Percentiles rank a stretch among this genome's conserved stretches.
phyloP scores from a whole-genome alignment of 1,140 invertebrate species.

The Dysdera silvatica region DNA sequence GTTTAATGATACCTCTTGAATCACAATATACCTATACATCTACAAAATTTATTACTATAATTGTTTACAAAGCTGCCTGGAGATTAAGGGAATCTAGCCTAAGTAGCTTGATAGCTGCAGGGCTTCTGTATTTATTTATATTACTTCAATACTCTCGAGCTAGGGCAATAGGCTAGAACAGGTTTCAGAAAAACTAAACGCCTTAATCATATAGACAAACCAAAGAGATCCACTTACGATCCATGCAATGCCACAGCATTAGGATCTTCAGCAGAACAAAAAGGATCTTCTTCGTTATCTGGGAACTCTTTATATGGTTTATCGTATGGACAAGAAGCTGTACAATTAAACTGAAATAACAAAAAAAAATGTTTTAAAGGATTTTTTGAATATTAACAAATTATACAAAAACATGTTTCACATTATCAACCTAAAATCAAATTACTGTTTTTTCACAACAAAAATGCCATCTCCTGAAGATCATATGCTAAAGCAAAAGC shows the following conservation, averaged over 20 bases:
- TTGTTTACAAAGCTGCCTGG: too few relatives aligned
- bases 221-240: conserved; percentile 11
- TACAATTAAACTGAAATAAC: conserved; percentile 69
- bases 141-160: too few relatives aligned
- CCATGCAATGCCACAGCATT: conserved; percentile 43
- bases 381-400: not conserved
- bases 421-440: too few relatives aligned
- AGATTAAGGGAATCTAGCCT: too few relatives aligned
- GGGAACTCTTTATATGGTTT: conserved; percentile 68
- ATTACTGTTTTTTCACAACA: too few relatives aligned
- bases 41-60: too few relatives aligned
- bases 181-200: not conserved
- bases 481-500: too few relatives aligned
- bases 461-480: too few relatives aligned
- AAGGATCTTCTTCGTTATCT: conserved; percentile 60
- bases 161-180: not conserved
- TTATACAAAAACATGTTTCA: not conserved
- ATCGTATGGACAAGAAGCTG: conserved; percentile 67
- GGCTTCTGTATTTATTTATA: too few relatives aligned
- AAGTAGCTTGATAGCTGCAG: too few relatives aligned
- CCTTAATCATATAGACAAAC: not conserved
- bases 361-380: conserved; percentile 13
- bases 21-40: too few relatives aligned
- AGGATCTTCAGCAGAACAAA: conserved; percentile 56
- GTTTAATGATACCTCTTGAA: too few relatives aligned